Conservation (phyloP, 2,797 vertebrate species). For the Gambusia yucatana region DNA sequence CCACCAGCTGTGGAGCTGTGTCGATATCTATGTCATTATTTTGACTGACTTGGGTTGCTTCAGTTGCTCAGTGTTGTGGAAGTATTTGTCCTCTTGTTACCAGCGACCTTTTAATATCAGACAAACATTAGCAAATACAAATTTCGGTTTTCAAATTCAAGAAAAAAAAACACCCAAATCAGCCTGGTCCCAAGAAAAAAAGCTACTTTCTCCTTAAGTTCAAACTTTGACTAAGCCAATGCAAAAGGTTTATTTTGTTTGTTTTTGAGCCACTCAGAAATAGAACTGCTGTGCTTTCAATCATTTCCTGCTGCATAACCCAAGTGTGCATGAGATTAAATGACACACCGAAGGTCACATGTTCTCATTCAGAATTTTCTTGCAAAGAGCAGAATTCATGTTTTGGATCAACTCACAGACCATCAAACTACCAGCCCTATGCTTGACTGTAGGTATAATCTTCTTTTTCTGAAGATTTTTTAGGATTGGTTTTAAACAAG, state of each 20-base stretch:
- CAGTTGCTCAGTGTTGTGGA: conserved; percentile 18
- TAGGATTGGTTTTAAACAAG: background rate
- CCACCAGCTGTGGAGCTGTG: background rate
- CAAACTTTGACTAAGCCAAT: background rate
- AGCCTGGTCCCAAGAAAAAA: background rate
- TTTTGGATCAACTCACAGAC: background rate
- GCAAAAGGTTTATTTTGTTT: background rate
- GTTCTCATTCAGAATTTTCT: background rate
- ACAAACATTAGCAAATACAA: background rate
- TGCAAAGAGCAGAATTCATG: background rate
- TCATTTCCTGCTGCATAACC: background rate
- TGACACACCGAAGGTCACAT: background rate
- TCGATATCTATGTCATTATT: background rate
- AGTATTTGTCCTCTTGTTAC: background rate
- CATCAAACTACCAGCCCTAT: background rate
- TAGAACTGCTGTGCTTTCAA: background rate
- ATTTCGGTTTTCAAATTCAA: background rate
- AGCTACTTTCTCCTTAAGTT: background rate
- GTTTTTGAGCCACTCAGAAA: background rate
- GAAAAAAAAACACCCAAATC: background rate
- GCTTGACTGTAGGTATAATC: background rate
- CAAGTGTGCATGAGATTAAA: background rate
- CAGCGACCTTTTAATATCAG: background rate
- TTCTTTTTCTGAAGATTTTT: background rate
- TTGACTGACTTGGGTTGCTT: conserved; percentile 15